Percentiles rank a stretch among this genome's conserved stretches.
These are phyloP conservation scores for Chlamydotis undulata DNA, from an alignment of 2,113 vertebrate genomes.

Conservation along the genomic window DNA sequence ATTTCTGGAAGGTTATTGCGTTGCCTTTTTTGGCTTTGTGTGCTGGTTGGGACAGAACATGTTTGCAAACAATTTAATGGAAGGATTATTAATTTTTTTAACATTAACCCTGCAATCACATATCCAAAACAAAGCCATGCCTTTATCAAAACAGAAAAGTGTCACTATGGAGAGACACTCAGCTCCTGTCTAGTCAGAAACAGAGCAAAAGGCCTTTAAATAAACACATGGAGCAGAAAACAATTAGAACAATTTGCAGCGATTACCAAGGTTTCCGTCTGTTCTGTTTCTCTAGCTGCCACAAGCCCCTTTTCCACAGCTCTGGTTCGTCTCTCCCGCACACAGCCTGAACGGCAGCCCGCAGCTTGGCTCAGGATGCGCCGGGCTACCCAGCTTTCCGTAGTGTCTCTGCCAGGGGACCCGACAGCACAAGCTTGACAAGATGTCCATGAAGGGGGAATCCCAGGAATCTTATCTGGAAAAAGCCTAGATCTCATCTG, in stretches of 20 bases:
- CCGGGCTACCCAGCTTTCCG: rapidly evolving
- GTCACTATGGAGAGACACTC: not conserved
- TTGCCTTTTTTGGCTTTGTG: not conserved
- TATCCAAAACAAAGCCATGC: not conserved
- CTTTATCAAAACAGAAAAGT: not conserved
- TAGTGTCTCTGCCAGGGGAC: not conserved
- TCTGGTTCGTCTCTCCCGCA: not conserved
- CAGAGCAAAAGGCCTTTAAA: constrained; percentile 32
- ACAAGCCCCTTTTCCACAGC: not conserved
- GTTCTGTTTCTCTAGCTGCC: constrained; percentile 31
- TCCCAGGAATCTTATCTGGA: not conserved
- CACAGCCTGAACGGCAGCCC: not conserved
- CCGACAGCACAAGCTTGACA: not conserved
- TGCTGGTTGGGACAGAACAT: not conserved
- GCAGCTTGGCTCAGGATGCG: not conserved
- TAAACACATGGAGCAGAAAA: constrained; percentile 12
- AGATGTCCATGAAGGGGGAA: not conserved
- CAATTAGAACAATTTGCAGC: constrained; percentile 30
- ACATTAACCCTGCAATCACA: not conserved
- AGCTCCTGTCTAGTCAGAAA: not conserved
- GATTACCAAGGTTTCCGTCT: constrained; percentile 18
- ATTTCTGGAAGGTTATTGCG: not conserved
- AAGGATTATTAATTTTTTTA: not conserved
- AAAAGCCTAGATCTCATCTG: not conserved
- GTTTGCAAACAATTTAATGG: not conserved